Conservation (phyloP, 2,888 invertebrate species). For the Caenorhabditis becei region DNA sequence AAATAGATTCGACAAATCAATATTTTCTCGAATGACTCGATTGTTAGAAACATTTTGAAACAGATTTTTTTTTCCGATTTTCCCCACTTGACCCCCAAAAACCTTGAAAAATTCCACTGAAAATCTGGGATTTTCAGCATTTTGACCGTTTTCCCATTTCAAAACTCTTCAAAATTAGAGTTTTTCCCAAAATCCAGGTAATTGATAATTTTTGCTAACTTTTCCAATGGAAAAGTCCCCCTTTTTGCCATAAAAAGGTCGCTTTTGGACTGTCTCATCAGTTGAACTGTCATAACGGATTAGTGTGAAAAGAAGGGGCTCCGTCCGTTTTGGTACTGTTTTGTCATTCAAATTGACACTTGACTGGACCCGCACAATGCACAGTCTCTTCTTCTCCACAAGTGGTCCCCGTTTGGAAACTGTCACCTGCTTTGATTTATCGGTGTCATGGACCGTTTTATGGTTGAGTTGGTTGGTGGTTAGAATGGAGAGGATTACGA, state of each 20-base stretch:
- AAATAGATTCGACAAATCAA: too few species aligned
- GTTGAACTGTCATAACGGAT: not conserved
- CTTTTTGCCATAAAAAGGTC: not conserved
- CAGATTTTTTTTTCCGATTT: too few species aligned
- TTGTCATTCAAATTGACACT: slow-evolving; percentile 62
- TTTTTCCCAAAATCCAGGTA: not conserved
- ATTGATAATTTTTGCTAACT: not conserved
- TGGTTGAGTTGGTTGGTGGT: not conserved
- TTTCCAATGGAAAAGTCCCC: too few species aligned
- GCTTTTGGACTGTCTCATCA: too few species aligned
- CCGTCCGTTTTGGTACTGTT: slow-evolving; percentile 11
- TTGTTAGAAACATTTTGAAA: too few species aligned
- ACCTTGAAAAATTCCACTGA: too few species aligned
- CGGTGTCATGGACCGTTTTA: slow-evolving; percentile 2
- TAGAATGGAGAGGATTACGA: not conserved
- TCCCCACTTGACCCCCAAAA: too few species aligned
- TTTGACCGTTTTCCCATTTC: not conserved
- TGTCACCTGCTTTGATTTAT: slow-evolving; percentile 58
- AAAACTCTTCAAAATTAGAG: not conserved
- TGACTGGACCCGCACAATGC: slow-evolving; percentile 46
- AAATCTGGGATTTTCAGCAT: too few species aligned
- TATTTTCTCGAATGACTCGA: too few species aligned
- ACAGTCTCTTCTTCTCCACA: slow-evolving; percentile 19
- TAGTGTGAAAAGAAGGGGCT: not conserved
- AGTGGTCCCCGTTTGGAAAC: slow-evolving; percentile 5